Percentiles rank a stretch among this genome's conserved stretches.
phyloP scores from a whole-genome alignment of 2,113 vertebrate species.

The Carassius auratus region DNA sequence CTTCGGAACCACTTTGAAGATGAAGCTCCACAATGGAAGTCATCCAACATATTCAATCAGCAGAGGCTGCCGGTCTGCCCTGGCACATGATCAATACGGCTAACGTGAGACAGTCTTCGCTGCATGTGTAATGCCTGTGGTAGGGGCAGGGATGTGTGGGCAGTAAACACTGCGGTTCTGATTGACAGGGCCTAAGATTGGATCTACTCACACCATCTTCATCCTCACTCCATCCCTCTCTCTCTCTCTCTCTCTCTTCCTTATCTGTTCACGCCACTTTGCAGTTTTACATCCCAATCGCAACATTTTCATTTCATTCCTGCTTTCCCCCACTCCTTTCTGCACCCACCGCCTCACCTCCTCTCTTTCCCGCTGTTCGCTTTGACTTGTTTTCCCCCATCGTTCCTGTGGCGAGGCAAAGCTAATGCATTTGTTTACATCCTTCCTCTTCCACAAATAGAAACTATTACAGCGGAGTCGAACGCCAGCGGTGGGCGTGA shows the following conservation, averaged over 20 bases:
- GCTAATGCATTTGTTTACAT: conserved; percentile 54
- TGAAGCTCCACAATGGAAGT: conserved; percentile 45
- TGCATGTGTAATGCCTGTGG: conserved; percentile 54
- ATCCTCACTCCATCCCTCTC: background rate
- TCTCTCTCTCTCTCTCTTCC: background rate
- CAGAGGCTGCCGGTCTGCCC: background rate
- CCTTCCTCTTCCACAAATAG: conserved; percentile 48
- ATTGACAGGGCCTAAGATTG: conserved; percentile 56
- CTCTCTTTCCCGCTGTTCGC: conserved; percentile 45
- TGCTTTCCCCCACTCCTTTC: background rate
- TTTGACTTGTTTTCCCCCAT: conserved; percentile 36
- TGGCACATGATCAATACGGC: conserved; percentile 56
- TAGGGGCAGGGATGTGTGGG: conserved; percentile 43
- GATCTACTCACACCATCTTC: conserved; percentile 51
- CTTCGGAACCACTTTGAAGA: conserved; percentile 47
- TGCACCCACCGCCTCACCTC: conserved; percentile 15
- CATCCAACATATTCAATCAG: conserved; percentile 48
- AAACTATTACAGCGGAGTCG: conserved; percentile 42
- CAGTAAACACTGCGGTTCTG: conserved; percentile 51
- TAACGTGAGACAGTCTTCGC: conserved; percentile 32
- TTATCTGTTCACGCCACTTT: conserved; percentile 55
- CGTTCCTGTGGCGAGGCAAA: conserved; percentile 22
- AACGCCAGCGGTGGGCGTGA: conserved; percentile 31
- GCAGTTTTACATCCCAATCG: conserved; percentile 51
- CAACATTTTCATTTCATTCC: conserved; percentile 43